phyloP scores from a whole-genome alignment of 2,797 vertebrate genomes.

The Peromyscus melanophrys region DNA sequence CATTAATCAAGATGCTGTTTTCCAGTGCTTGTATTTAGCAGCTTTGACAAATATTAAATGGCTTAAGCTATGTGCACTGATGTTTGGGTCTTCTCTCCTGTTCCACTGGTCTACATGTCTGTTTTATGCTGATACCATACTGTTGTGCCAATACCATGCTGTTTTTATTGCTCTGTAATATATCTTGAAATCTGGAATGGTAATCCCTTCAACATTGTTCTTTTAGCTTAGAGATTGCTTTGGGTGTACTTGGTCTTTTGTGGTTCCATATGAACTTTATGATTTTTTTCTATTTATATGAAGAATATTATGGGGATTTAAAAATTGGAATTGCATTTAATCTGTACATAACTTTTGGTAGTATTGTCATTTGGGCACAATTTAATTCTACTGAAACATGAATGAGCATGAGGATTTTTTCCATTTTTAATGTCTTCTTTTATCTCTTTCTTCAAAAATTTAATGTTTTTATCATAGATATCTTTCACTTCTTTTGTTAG shows the following conservation, averaged over 20 bases:
- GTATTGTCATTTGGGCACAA: neutral
- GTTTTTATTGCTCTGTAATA: neutral
- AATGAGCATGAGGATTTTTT: neutral
- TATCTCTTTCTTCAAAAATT: neutral
- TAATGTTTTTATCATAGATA: neutral
- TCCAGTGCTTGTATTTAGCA: neutral
- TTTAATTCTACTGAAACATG: neutral
- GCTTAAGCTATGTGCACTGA: neutral
- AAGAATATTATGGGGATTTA: neutral
- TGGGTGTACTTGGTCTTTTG: neutral
- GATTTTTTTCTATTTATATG: neutral
- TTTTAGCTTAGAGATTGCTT: neutral
- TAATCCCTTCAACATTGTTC: neutral
- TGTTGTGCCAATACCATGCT: neutral
- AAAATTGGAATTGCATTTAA: neutral
- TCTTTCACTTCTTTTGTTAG: neutral
- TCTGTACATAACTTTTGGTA: neutral
- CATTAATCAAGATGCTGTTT: neutral
- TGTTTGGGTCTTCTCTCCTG: neutral
- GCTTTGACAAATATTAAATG: neutral
- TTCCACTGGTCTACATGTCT: neutral
- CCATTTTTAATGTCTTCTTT: neutral
- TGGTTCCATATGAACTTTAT: neutral
- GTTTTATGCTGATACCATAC: neutral
- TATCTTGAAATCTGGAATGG: neutral